Base-by-base conservation (phyloP, 2,797 vertebrate genomes). In the Carapus acus region DNA sequence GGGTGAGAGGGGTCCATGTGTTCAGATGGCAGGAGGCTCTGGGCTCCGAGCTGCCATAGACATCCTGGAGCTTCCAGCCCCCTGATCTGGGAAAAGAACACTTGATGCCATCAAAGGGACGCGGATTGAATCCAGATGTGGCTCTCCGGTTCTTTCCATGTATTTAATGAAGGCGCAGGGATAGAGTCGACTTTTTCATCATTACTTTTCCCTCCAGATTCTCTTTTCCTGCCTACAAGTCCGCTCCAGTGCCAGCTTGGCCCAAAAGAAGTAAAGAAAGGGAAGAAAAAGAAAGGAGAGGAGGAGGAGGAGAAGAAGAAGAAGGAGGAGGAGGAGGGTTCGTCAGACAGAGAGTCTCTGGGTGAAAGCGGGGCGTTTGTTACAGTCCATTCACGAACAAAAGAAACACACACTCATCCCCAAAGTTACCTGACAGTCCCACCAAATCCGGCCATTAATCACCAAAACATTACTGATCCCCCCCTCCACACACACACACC, bases 71-170 rank as follows among this genome's bases (percentile, higher is more conserved):
- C 90, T 91, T 88, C 89, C 91, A 93, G 88, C 87, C 87, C 81
- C 87, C 86, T 77, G 90, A 92, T 93, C 91, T 91, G 89, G 89
- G 91, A 89, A 92, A 92, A 93, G 91, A 92, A 91, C 93, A 94
- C 91, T 94, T 94, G 93, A 94, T 94, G 94, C 92, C 94, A 94
- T 97, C 94, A 97, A 97, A 97, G 94, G 85, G 78, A 86, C 81
- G 78, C 77, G 81, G 90, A 97, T 94, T 94, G 91, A 92, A 94
- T 93, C 91, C 94, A 97, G 93, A 97, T 97, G 94, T 93, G 86
- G 73, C 80, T 84, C 85, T 79, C 84, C 82, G 65, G 73, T 89
- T 89, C 90, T 92, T 92, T 96, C 92, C 90, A 90, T 92, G 92
- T 90, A 92, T 94, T 96, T 96, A 94, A 97, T 97, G 94, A 97